Base-by-base conservation (phyloP, 2,888 invertebrate genomes). In the Xanthorhoe designata region DNA sequence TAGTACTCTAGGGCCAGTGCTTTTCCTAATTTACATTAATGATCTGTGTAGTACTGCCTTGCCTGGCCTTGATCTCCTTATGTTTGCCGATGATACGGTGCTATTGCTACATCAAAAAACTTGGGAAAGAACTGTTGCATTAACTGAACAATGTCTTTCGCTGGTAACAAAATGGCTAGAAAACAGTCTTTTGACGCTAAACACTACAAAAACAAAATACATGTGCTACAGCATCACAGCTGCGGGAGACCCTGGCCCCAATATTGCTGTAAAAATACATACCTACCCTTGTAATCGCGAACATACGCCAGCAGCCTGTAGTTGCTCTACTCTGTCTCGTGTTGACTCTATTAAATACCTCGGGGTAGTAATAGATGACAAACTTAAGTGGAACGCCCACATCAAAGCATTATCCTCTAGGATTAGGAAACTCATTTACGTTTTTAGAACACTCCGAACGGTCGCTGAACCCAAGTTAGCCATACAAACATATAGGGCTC, bases 41-140 rank as follows among this genome's bases (percentile, higher is more conserved):
- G 18, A 49, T 18, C 18, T 49, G 9, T 49, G 49, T 38, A 38
- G 10, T 10, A 38, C 38, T 38, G 8, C 38, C 38, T 10, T 38
- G 7, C 38, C 38, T 10, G 38, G 38, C 9, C 38, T 38, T 2
- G 38, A 38, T 10, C 10, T 38, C 9, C 38, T 38, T 38, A 55
- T 54, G 54, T 62, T 51, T 29, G 62, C 62, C 0, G 62, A 63
- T 45, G 57, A 63, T 13, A 63, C 56, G 0, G 63, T 62, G 0
- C 17, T 51, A n/a, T 0, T 62, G 0, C 24, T 51, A 0, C 42
- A 56, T 17, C 51, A 42, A 0, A 56, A 45, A n/a, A 15, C 56
- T 1, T 62, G 62, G 62, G 4, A 38, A 10, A 0, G 8, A 13
- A n/a, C 24, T 10, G 8, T 10, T 7, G 8, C 10, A 1, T 24